These are phyloP conservation scores for Aporrectodea caliginosa DNA, from an alignment of 1,140 invertebrate genomes.

Conservation along the genomic window DNA sequence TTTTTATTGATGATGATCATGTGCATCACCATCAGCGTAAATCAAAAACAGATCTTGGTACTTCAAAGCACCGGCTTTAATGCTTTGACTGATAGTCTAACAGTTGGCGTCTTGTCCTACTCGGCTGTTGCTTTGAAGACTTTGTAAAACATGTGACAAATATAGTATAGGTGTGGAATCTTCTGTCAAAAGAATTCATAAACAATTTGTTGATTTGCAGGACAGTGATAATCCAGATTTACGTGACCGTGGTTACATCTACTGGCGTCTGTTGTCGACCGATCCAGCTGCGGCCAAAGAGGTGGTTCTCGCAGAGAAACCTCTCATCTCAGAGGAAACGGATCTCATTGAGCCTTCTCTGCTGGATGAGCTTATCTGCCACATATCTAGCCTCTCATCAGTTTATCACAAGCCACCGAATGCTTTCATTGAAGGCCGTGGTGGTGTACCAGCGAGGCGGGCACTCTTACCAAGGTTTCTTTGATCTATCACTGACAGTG, in stretches of 20 bases:
- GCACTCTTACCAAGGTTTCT: neutral
- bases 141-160: no score
- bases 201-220: conserved; percentile 41
- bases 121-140: no score
- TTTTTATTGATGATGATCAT: no score
- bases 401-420: conserved; percentile 99
- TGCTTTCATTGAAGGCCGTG: conserved; percentile 88
- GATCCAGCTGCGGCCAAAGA: conserved; percentile 98
- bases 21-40: no score
- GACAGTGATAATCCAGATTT: conserved; percentile 99
- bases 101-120: no score
- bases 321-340: conserved; percentile 97
- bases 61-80: no score
- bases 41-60: no score
- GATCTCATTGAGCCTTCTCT: conserved; percentile 96
- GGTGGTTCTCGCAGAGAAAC: conserved; percentile 94
- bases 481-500: no score
- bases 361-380: conserved; percentile 97
- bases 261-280: conserved; percentile 96
- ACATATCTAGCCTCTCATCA: conserved; percentile 95
- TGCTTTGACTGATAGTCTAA: no score
- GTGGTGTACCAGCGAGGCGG: conserved; percentile 34
- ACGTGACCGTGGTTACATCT: conserved; percentile 97
- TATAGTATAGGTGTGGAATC: no score
- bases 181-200: no score